Base-by-base conservation (phyloP, 2,888 invertebrate species). In the Tridacna gigas region DNA sequence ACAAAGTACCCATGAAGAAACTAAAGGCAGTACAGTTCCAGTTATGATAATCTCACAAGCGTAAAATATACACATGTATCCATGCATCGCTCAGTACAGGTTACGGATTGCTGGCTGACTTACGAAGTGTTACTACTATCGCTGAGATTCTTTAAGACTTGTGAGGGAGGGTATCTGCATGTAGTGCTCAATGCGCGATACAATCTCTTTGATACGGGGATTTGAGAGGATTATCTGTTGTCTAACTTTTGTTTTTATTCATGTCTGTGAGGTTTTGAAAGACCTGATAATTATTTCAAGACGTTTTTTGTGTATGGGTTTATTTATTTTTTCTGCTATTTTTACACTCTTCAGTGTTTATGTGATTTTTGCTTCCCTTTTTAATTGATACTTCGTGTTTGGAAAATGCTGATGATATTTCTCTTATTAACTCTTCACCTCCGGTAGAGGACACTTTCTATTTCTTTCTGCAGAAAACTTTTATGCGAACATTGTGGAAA, bases 181-280 rank as follows among this genome's bases (percentile, higher is more conserved):
- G 51, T 51, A 47, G 45, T 20, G 71, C 26, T 25, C 51, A 15
- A 71, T 51, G 45, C 71, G 48, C 45, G 71, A 71, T 71, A 71
- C 25, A 12, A 71, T 71, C 71, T 48, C 45, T 25, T 71, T 51
- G 71, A 71, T 12, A 71, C 71, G 22, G 71, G 69, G 45, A 37
- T 71, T 71, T 28, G 48, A 37, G 26, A 51, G 71, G 67, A 67
- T 67, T 45, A 67, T 67, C 67, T 37, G 37, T 67, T n/a, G 45
- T 45, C 28, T 37, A n/a, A 37, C 37, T 67, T 37, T 37, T 26
- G 28, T 67, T 67, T 67, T 67, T 67, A 45, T 65, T 65, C 25
- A 65, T 45, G 28, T 67, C 37, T 45, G 45, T 67, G 13, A 67
- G 37, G n/a, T 37, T 37, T 67, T 37, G 2, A 37, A 37, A 37